Percentiles rank a stretch among this genome's conserved stretches.
Evolutionary conservation across 2,797 vertebrate genomes (phyloP).

Genomic region (Pangasius djambal): DNA sequence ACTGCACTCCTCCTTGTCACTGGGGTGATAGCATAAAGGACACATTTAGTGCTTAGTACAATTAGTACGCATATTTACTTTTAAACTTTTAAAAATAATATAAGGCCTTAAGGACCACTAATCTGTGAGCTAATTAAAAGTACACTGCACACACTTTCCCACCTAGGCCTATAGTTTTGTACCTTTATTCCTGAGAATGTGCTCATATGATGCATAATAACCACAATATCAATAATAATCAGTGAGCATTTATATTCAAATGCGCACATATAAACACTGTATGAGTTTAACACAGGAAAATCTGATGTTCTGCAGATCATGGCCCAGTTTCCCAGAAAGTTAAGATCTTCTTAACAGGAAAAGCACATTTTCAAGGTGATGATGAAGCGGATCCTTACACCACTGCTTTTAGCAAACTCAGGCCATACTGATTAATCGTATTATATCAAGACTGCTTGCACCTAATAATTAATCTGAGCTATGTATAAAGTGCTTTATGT

Average conservation of each 20-base stretch:
- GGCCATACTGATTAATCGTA: not conserved
- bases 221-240: not conserved
- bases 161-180: not conserved
- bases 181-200: not conserved
- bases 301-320: not conserved
- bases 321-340: not conserved
- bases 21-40: not conserved
- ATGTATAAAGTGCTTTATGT: not conserved
- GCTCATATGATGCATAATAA: not conserved
- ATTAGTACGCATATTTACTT: not conserved
- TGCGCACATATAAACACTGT: not conserved
- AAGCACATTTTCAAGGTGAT: not conserved
- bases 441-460: not conserved
- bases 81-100: not conserved
- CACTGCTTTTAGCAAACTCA: not conserved
- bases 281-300: not conserved
- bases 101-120: not conserved
- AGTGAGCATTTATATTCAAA: not conserved
- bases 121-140: not conserved
- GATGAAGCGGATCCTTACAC: too few species aligned
- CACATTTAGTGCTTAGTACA: not conserved
- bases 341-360: not conserved
- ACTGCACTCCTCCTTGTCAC: not conserved
- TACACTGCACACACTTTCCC: not conserved
- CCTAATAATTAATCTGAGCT: not conserved